A percentile compares a stretch with the other conserved stretches of the same genome.
Conservation (phyloP, 2,888 invertebrate genomes). For the Nineta flava region DNA sequence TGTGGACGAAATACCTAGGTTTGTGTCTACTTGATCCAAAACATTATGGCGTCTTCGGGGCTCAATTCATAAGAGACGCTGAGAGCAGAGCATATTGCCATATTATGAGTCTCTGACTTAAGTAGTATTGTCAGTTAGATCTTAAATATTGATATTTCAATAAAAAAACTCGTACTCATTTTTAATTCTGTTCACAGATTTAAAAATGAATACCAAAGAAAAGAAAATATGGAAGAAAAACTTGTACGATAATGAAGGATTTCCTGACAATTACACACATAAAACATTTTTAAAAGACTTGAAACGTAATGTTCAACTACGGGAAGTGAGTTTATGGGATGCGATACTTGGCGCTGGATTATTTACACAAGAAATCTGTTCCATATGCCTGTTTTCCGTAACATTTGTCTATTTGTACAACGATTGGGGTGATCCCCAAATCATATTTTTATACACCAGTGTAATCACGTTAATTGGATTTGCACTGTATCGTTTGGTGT, state of each 20-base stretch:
- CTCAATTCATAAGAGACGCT: too few relatives aligned
- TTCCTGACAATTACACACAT: slow-evolving; percentile 88
- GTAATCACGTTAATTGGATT: slow-evolving; percentile 44
- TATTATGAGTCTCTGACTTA: too few relatives aligned
- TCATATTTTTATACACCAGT: slow-evolving; percentile 41
- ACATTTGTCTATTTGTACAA: slow-evolving; percentile 59
- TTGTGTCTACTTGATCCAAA: too few relatives aligned
- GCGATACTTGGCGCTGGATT: slow-evolving; percentile 61
- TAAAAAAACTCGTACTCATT: too few relatives aligned
- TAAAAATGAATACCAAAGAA: neutral
- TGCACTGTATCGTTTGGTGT: slow-evolving; percentile 33
- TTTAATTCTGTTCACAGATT: too few relatives aligned
- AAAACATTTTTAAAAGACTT: slow-evolving; percentile 71
- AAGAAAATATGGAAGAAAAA: slow-evolving; percentile 68
- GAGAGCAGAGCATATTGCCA: too few relatives aligned
- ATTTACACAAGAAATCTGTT: slow-evolving; percentile 65
- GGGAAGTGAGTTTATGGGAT: slow-evolving; percentile 51
- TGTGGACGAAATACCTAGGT: too few relatives aligned
- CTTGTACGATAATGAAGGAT: slow-evolving; percentile 71
- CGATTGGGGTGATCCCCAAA: slow-evolving; percentile 44
- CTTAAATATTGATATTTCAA: too few relatives aligned
- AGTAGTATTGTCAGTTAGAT: too few relatives aligned
- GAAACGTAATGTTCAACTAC: slow-evolving; percentile 64
- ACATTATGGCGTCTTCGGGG: too few relatives aligned
- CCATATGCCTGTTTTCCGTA: slow-evolving; percentile 55